These are phyloP conservation scores for Strigops habroptila DNA, from an alignment of 2,113 vertebrate genomes.

Conservation along the genomic window DNA sequence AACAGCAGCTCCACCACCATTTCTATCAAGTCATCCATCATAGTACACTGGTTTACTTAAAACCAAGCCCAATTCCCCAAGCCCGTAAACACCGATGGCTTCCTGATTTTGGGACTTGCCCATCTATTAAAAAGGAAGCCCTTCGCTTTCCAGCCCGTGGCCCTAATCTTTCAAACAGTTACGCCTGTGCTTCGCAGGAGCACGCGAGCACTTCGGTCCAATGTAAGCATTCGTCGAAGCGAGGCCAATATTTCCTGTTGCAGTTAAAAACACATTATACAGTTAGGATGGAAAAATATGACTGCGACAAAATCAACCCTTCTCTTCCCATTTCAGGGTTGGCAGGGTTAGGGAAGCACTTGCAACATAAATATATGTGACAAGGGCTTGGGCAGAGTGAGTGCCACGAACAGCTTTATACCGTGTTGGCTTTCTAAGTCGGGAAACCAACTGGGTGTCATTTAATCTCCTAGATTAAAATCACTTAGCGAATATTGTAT, in stretches of 20 bases:
- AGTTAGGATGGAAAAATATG: conserved; percentile 13
- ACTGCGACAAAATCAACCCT: not conserved
- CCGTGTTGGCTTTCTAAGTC: conserved; percentile 31
- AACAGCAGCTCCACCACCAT: not conserved
- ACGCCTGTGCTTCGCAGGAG: not conserved
- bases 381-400: not conserved
- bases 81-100: not conserved
- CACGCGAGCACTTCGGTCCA: not conserved
- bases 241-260: conserved; percentile 30
- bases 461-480: conserved; percentile 76
- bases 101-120: conserved; percentile 9
- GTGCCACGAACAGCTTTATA: conserved; percentile 12
- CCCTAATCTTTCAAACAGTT: not conserved
- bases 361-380: not conserved
- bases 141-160: not conserved
- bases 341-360: not conserved
- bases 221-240: conserved; percentile 16
- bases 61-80: not conserved
- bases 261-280: conserved; percentile 46
- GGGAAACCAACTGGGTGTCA: conserved; percentile 66
- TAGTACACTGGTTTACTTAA: not conserved
- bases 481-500: conserved; percentile 74
- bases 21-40: not conserved
- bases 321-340: not conserved
- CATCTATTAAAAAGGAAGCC: not conserved